A percentile compares a stretch with the other conserved stretches of the same genome.
Evolutionary conservation across 2,888 invertebrate species (phyloP).

Genomic region (Lithophane leautieri): DNA sequence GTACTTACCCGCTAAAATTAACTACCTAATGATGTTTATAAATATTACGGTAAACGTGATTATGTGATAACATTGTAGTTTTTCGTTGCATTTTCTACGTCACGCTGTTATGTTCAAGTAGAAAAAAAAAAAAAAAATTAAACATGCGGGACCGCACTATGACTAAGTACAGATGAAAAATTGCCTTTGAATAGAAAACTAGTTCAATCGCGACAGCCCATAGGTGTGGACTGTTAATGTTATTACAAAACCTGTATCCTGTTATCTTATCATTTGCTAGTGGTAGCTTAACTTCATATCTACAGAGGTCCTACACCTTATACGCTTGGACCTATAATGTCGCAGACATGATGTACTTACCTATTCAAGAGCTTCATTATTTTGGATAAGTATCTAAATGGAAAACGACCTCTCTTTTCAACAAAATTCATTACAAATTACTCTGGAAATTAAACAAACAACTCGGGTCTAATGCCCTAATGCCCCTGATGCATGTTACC

Average conservation of each 20-base stretch:
- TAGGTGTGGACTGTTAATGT: constrained; percentile 1
- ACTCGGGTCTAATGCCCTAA: background rate
- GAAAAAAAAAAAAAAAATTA: background rate
- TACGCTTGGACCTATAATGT: too few relatives aligned
- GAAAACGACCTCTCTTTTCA: constrained; percentile 10
- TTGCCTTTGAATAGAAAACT: constrained; percentile 22
- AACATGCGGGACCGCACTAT: background rate
- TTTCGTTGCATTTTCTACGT: background rate
- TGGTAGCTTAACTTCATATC: background rate
- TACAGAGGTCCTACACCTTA: too few relatives aligned
- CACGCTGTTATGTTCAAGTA: background rate
- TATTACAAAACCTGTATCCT: constrained; percentile 24
- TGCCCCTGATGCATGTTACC: constrained; percentile 14
- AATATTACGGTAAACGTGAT: constrained; percentile 10
- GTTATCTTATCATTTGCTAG: constrained; percentile 20
- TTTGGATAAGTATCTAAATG: background rate
- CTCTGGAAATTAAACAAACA: background rate
- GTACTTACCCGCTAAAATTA: constrained; percentile 1
- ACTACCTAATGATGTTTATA: constrained; percentile 38
- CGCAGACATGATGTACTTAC: background rate
- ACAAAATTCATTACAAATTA: background rate
- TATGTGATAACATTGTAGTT: constrained; percentile 39
- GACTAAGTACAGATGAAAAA: constrained; percentile 15
- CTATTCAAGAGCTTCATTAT: background rate
- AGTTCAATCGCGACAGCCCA: constrained; percentile 2